A percentile compares a stretch with the other conserved stretches of the same genome.
These are phyloP conservation scores for Exephanes ischioxanthus DNA, from an alignment of 2,888 invertebrate species.

Conservation along the genomic window DNA sequence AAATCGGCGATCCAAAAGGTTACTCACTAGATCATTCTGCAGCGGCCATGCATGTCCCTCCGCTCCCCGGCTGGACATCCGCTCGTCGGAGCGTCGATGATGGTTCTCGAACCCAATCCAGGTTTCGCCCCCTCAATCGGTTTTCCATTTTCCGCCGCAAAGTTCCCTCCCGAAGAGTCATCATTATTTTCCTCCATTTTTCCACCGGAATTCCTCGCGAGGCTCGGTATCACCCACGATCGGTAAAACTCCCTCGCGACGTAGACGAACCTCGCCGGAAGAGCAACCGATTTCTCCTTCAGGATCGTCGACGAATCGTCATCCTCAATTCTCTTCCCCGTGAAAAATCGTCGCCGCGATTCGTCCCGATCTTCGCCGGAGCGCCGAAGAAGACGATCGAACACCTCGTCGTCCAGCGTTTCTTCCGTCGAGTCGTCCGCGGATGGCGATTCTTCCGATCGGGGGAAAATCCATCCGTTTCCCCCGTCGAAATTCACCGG, in stretches of 20 bases:
- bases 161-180: neutral
- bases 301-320: neutral
- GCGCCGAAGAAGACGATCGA: too few species aligned
- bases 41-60: slow-evolving; percentile 62
- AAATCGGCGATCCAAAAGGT: neutral
- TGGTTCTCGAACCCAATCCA: slow-evolving; percentile 30
- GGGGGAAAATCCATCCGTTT: rapidly evolving
- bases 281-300: neutral
- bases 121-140: neutral
- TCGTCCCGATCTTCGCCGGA: too few species aligned
- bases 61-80: slow-evolving; percentile 57
- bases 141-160: neutral
- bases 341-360: too few species aligned
- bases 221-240: slow-evolving; percentile 7
- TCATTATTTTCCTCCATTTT: neutral
- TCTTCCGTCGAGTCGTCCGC: too few species aligned
- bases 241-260: slow-evolving; percentile 60
- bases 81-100: slow-evolving; percentile 55
- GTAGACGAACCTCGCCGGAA: slow-evolving; percentile 33
- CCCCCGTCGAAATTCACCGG: too few species aligned
- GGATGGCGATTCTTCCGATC: too few species aligned
- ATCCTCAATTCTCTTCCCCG: neutral
- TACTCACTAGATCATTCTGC: slow-evolving; percentile 62
- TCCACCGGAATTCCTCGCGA: neutral
- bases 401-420: too few species aligned